Evolutionary conservation across 2,113 vertebrate genomes (phyloP).

Genomic region (Pseudorasbora parva): DNA sequence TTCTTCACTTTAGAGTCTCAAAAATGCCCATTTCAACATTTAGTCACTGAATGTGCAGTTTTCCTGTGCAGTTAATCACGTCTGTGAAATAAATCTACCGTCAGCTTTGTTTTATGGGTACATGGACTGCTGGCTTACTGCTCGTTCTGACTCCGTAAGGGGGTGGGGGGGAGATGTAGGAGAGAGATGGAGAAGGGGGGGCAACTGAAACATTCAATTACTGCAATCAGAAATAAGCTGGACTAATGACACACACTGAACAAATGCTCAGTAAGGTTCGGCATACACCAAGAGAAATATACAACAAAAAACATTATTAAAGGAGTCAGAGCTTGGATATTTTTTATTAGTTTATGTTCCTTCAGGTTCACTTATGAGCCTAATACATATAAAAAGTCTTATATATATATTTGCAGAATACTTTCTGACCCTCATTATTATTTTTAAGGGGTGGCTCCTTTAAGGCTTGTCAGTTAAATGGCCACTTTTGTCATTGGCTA

Average conservation of each 20-base stretch:
- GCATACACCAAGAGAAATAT: background rate
- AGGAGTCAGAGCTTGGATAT: too few species aligned
- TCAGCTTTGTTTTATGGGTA: constrained; percentile 28
- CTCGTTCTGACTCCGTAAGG: background rate
- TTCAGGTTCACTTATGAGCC: too few species aligned
- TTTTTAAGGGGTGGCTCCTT: too few species aligned
- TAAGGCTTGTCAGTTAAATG: too few species aligned
- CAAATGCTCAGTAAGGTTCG: background rate
- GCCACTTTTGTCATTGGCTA: too few species aligned
- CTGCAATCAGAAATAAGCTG: constrained; percentile 23
- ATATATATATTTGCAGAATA: too few species aligned
- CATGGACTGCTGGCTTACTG: constrained; percentile 14
- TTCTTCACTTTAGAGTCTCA: constrained; percentile 18
- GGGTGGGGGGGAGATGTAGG: background rate
- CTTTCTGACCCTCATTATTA: too few species aligned
- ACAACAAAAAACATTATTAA: background rate
- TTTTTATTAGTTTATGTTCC: too few species aligned
- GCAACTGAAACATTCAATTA: background rate
- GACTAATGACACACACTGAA: background rate
- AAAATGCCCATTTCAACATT: constrained; percentile 32
- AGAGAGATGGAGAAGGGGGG: too few species aligned
- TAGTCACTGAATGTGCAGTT: constrained; percentile 17
- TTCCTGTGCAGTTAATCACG: constrained; percentile 38
- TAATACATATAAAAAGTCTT: too few species aligned
- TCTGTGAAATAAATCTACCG: constrained; percentile 34